Base-by-base conservation (phyloP, 2,113 vertebrate species). In the Dipodomys stephensi region DNA sequence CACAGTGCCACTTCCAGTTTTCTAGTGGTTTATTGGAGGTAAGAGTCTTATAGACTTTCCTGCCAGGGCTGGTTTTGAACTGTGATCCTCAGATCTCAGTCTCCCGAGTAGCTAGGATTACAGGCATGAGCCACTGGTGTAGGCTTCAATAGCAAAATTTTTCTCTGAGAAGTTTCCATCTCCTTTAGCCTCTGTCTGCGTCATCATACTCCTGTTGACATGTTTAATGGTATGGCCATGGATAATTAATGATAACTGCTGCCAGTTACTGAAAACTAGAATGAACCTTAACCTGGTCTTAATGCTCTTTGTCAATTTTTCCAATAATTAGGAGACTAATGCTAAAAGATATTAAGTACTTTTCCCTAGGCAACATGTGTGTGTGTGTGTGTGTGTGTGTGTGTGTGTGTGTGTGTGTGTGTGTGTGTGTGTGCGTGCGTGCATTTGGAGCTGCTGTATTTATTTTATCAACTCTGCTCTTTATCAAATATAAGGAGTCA, bases 271-370 rank as follows among this genome's bases (percentile, higher is more conserved):
- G 18, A 87, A 77, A 60, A 15, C 19, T n/a, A 44, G 72, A 80
- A 16, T 57, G 53, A 20, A 23, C 35, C 20, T 7, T 74, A 62
- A 81, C 18, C 6, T 16, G 76, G 64, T 23, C 30, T 44, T 89
- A 83, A 79, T 74, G 77, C 19, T 88, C 62, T 83, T 72, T 78
- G 27, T 76, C 53, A 83, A 7, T 53, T 85, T 95, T 95, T 65
- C 79, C 28, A 73, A 27, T 44, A 85, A 57, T 57, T 57, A 83
- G n/a, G 30, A 96, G 32, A 49, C 32, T 68, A 85, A 83, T 4
- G 0, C 8, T 83, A 65, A 93, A 53, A 80, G 44, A 85, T 22
- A 74, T 88, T 78, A 49, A 82, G 4, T 71, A 60, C 67, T 12
- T 35, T 77, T 9, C 71, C 39, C 27, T 88, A 19, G 7, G 19